Evolutionary conservation across 2,888 invertebrate species (phyloP).

Genomic region (Troglohyphantes excavatus): DNA sequence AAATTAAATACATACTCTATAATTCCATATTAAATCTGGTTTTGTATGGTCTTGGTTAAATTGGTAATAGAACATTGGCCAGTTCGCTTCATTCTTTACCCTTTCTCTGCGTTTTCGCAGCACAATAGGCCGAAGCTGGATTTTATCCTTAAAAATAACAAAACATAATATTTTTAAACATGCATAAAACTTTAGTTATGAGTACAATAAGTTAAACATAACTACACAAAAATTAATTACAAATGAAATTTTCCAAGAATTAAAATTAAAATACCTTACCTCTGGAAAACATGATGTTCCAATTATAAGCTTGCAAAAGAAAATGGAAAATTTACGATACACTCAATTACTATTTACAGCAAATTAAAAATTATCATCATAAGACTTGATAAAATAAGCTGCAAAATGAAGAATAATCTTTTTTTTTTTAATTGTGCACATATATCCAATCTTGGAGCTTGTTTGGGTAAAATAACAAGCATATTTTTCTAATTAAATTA

Average conservation of each 20-base stretch:
- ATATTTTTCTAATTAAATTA: too few relatives aligned
- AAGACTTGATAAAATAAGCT: too few relatives aligned
- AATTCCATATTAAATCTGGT: conserved; percentile 99
- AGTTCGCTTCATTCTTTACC: conserved; percentile 93
- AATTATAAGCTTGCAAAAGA: conserved; percentile 63
- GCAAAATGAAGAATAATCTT: too few relatives aligned
- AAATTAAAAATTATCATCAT: too few relatives aligned
- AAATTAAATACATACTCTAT: conserved; percentile 87
- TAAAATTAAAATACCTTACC: conserved; percentile 63
- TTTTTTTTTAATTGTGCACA: too few relatives aligned
- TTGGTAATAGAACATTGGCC: conserved; percentile 96
- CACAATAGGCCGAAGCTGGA: conserved; percentile 93
- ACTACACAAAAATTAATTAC: too few relatives aligned
- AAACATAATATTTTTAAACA: not conserved
- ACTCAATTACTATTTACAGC: too few relatives aligned
- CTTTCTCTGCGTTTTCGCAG: conserved; percentile 93
- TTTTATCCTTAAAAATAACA: conserved; percentile 83
- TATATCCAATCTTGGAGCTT: too few relatives aligned
- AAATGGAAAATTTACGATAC: not conserved
- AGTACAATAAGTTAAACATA: too few relatives aligned
- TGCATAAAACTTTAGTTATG: too few relatives aligned
- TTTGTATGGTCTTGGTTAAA: conserved; percentile 96
- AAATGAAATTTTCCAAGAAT: too few relatives aligned
- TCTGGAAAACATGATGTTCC: conserved; percentile 64
- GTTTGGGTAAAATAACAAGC: too few relatives aligned